phyloP scores from a whole-genome alignment of 2,113 vertebrate species.

The Bettongia penicillata region DNA sequence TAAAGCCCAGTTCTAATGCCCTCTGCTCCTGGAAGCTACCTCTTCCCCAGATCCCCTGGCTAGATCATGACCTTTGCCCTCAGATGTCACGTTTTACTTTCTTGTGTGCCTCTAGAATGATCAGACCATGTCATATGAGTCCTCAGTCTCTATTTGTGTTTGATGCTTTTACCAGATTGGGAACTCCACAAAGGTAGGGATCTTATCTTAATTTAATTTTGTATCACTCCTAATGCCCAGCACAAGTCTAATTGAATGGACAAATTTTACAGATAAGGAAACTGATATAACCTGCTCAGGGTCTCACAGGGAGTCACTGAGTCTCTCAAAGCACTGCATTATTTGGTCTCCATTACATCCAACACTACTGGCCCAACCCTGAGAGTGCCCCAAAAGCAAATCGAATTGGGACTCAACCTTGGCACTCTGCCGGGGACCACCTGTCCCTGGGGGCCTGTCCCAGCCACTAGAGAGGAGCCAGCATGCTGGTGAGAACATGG shows the following conservation, averaged over 20 bases:
- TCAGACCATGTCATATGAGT: neutral
- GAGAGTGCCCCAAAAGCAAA: neutral
- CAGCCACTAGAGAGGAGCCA: conserved; percentile 28
- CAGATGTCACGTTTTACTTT: neutral
- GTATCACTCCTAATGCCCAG: rapidly evolving
- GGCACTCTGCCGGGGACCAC: neutral
- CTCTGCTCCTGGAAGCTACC: neutral
- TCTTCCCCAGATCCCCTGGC: neutral
- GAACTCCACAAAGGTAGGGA: neutral
- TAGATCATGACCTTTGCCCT: rapidly evolving
- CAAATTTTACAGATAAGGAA: neutral
- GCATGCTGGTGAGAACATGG: neutral
- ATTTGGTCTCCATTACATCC: neutral
- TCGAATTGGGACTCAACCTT: neutral
- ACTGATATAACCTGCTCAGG: neutral
- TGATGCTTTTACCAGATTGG: neutral
- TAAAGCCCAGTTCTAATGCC: neutral
- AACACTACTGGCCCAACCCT: neutral
- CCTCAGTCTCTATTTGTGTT: neutral
- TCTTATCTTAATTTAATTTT: neutral
- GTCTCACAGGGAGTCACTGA: neutral
- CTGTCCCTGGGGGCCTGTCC: neutral
- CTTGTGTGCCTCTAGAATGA: neutral
- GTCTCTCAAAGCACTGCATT: neutral
- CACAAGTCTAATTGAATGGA: neutral